Evolutionary conservation across 2,797 vertebrate genomes (phyloP), one percentile per base, ranked within the genome.

Genomic region (Setipinna tenuifilis): DNA sequence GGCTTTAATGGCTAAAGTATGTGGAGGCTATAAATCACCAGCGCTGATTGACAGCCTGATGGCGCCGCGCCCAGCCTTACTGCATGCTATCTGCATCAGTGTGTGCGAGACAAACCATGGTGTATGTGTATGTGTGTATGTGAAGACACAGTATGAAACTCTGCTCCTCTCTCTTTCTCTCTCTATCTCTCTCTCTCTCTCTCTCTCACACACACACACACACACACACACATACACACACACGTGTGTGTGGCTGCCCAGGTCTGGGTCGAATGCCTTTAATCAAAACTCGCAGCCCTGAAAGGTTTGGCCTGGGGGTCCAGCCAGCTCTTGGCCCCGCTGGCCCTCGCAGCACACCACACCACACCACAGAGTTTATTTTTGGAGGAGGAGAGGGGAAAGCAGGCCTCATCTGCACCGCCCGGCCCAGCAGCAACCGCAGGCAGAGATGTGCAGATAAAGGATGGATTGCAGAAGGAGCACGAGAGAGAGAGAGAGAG

Each of bases 401-500:
- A 19, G 6, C 35, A 5, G 48, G 44, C 75, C 50, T 86, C 71
- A 78, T 21, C 35, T 78, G 71, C 17, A 78, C 35, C 19, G 35
- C 71, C 71, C 19, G 41, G 5, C 71, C 31, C 35, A 41, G 14
- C 31, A 21, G 71, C 71, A 35, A 78, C 35, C 71, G 86, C 85
- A 90, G 88, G 88, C 41, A 41, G 91, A 50, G 88, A 86, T 78
- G 71, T 78, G 71, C 31, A 78, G 71, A 78, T 78, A 78, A 78
- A 78, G 71, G 71, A 17, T 78, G 35, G 19, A 78, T 41, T 44
- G 19, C 71, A 78, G 31, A 31, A 78, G 19, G 89, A 89, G 90
- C 81, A 88, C 88, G 88, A 86, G 88, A 92, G 90, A 93, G 85
- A 88, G 87, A 88, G 91, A 90, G 88, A 85, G 81, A 87, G 90